Evolutionary conservation across 2,113 vertebrate species (phyloP).

Genomic region (Entosphenus tridentatus): DNA sequence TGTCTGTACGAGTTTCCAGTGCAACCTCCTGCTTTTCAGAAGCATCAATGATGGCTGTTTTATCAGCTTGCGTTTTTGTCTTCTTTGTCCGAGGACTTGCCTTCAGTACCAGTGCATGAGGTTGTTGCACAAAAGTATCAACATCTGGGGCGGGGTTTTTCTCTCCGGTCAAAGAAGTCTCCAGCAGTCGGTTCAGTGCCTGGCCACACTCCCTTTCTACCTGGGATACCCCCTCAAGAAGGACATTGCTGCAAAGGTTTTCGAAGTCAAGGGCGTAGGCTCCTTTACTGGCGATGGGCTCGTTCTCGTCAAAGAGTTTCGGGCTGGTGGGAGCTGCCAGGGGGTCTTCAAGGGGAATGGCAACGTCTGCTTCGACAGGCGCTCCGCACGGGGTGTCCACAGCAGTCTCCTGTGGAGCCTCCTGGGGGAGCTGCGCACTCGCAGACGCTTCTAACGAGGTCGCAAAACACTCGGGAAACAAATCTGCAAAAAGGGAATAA

Average conservation of each 20-base stretch:
- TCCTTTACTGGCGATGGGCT: conserved; percentile 14
- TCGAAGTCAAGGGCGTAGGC: conserved; percentile 23
- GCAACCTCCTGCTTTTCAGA: too few species aligned
- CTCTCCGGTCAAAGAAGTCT: conserved; percentile 3
- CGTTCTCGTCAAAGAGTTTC: neutral
- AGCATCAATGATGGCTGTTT: neutral
- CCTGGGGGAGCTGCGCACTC: too few species aligned
- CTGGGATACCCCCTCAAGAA: conserved; percentile 15
- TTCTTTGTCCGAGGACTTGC: neutral
- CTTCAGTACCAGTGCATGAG: neutral
- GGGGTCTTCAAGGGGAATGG: too few species aligned
- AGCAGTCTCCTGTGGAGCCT: too few species aligned
- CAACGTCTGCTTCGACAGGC: too few species aligned
- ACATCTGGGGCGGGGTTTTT: neutral
- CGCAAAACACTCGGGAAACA: too few species aligned
- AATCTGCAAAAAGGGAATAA: too few species aligned
- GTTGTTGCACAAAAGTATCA: neutral
- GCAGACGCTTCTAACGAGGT: too few species aligned
- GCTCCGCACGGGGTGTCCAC: too few species aligned
- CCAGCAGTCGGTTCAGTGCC: conserved; percentile 5
- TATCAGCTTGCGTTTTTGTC: neutral
- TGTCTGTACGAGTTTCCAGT: too few species aligned
- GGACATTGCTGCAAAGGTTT: conserved; percentile 11
- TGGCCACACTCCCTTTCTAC: conserved; percentile 13
- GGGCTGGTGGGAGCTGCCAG: too few species aligned